phyloP scores from a whole-genome alignment of 2,888 invertebrate genomes.

The Agapostemon virescens region DNA sequence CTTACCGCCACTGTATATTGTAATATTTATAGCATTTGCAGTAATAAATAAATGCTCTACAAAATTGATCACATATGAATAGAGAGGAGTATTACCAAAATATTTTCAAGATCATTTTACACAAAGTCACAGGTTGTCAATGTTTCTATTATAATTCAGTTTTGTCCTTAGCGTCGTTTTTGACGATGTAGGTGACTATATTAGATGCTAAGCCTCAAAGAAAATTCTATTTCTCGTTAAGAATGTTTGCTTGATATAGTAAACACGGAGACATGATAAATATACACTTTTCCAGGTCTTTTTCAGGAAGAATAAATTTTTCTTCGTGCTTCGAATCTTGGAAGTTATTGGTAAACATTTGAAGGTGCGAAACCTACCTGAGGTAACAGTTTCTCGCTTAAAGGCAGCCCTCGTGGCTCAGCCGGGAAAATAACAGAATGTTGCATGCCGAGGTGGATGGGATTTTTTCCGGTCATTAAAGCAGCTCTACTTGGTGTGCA shows the following conservation, averaged over 20 bases:
- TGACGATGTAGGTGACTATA: not conserved
- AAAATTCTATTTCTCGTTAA: too few species aligned
- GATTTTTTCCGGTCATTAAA: constrained; percentile 91
- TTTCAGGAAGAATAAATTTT: too few species aligned
- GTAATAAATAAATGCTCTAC: too few species aligned
- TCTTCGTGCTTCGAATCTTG: too few species aligned
- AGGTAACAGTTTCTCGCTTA: constrained; percentile 86
- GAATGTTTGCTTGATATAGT: too few species aligned
- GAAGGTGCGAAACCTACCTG: constrained; percentile 76
- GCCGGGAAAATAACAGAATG: constrained; percentile 86
- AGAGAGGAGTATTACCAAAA: too few species aligned
- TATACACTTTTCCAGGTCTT: not conserved
- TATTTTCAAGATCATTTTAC: too few species aligned
- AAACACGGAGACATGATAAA: too few species aligned
- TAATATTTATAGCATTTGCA: too few species aligned
- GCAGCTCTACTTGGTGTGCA: constrained; percentile 92
- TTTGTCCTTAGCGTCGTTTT: not conserved
- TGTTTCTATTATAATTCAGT: not conserved
- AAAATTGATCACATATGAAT: too few species aligned
- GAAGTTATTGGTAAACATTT: not conserved
- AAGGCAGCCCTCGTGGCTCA: constrained; percentile 87
- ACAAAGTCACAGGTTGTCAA: too few species aligned
- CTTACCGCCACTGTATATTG: too few species aligned
- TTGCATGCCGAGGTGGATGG: constrained; percentile 90
- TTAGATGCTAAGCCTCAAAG: not conserved